Base-by-base conservation (phyloP, 2,113 vertebrate genomes). In the Gorsachius goisagi region DNA sequence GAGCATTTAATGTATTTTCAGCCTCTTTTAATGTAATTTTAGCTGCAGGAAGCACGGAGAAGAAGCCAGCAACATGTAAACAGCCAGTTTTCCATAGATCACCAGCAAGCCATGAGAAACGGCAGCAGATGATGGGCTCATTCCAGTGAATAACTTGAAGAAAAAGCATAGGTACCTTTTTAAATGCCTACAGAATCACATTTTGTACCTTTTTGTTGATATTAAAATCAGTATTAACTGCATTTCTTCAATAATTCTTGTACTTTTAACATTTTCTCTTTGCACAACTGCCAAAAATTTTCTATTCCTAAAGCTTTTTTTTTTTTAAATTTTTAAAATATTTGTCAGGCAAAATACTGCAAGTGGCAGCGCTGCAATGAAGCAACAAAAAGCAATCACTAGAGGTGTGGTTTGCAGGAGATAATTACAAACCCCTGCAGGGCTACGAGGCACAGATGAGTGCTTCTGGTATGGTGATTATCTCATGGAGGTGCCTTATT, bases 381-480 rank as follows among this genome's bases (percentile, higher is more conserved):
- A 94, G 77, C 60, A 95, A 94, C 41, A 82, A 87, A 79, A 75
- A 87, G 71, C 93, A 89, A 94, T 97, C 97, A 96, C 89, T 85
- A 77, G 45, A 98, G 90, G 94, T 96, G 71, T 80, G 88, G 90
- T 92, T 97, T 97, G 93, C 86, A 86, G 78, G 83, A 85, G 86
- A 95, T 97, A 97, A 97, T 97, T 98, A 97, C 81, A 97, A 97
- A 84, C 93, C 60, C 97, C 97, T 93, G 88, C 96, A 92, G 96
- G 90, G 94, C 84, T 96, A 75, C 39, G 75, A 27, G 33, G 47
- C 86, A 96, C 92, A 97, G 97, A 97, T 79, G 95, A 97, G 58
- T 94, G 93, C 96, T 93, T 97, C 95, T 96, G 93, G 90, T 95
- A 81, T 56, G 92, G 81, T 98, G 96, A 98, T 98, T 98, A 98